Conservation (phyloP, 2,888 invertebrate genomes). For the Agrotis ipsilon region DNA sequence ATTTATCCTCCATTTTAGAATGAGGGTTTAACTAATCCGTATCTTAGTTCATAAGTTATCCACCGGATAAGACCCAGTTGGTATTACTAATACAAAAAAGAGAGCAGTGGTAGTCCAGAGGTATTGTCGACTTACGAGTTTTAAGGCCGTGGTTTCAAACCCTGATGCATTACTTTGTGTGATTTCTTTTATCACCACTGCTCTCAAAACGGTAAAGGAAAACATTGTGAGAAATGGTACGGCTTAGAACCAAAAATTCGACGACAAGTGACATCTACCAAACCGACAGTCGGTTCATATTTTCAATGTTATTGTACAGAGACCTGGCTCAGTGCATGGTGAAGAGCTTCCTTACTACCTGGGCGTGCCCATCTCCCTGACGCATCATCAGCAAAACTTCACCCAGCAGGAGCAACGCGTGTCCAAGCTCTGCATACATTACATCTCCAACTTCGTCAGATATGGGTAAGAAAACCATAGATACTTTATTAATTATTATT, state of each 20-base stretch:
- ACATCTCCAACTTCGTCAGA: constrained; percentile 96
- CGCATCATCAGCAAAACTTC: constrained; percentile 93
- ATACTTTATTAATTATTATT: no score
- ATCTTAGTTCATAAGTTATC: background rate
- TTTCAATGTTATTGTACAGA: constrained; percentile 83
- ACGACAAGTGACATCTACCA: no score
- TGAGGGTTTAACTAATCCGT: background rate
- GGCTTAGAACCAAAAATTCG: background rate
- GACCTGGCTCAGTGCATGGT: constrained; percentile 95
- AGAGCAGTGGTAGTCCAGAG: no score
- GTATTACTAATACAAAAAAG: background rate
- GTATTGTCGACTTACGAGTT: no score
- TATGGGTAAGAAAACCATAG: constrained; percentile 94
- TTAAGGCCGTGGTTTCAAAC: no score
- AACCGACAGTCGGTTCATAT: no score
- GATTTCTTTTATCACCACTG: no score
- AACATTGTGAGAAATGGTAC: no score
- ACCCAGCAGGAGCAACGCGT: constrained; percentile 94
- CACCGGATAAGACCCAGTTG: background rate
- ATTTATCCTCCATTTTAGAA: background rate
- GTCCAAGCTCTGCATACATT: constrained; percentile 95
- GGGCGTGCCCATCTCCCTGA: constrained; percentile 94
- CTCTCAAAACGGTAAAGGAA: no score
- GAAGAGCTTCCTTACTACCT: constrained; percentile 97
- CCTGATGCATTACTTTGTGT: no score